Base-by-base conservation (phyloP, 2,888 invertebrate species). In the Metacarcinus magister region DNA sequence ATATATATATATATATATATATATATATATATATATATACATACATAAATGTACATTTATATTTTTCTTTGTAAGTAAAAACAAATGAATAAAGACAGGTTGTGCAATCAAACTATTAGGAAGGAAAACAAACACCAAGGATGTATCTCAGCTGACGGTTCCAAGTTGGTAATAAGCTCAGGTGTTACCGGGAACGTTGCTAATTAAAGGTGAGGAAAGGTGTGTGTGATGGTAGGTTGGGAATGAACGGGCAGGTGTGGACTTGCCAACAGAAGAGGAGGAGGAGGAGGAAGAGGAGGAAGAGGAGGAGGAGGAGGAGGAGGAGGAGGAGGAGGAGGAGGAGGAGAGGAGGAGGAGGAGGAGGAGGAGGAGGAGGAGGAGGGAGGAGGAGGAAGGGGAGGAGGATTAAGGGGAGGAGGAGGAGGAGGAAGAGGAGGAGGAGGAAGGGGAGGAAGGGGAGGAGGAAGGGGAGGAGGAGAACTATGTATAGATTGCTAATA, bases 131-230 rank as follows among this genome's bases (percentile, higher is more conserved):
- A 54, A 0, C 5, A 67, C n/a, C 67, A 19, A 67, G 0, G 0
- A 8, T 67, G 10, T 19, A 67, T 19, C n/a, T 60, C 7, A 2
- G 0, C 3, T 7, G n/a, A 19, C n/a, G 23, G 67, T 5, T n/a
- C 5, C 5, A 5, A 10, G 67, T n/a, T 67, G 67, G 67, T n/a
- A n/a, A n/a, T 67, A n/a, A 67, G n/a, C 67, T 23, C 67, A 67
- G 67, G 67, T 67, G 67, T n/a, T 19, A n/a, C 67, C 5, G n/a
- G 16, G n/a, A n/a, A n/a, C 23, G n/a, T n/a, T 23, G 67, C 67
- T n/a, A 67, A 67, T 67, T 67, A 67, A 10, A n/a, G 67, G 67
- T 67, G 67, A 67, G 67, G 67, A 67, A 67, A 67, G 67, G 67
- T n/a, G 67, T 19, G 16, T 2, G 19, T 67, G 67, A n/a, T 67